Conservation (phyloP, 1,140 invertebrate genomes). For the Drosophila simulans region DNA sequence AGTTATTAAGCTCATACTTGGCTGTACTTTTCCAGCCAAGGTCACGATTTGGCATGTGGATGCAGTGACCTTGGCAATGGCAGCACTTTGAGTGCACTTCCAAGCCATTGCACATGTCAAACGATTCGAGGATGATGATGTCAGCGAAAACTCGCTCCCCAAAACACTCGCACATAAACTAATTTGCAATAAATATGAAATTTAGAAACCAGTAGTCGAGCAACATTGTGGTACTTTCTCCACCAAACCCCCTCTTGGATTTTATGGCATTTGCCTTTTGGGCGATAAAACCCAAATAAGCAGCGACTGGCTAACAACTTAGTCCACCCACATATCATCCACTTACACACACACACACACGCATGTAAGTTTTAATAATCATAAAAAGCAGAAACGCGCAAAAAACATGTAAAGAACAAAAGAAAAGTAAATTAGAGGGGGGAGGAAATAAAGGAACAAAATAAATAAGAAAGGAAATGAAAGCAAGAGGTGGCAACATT, state of each 20-base stretch:
- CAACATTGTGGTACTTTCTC: slow-evolving; percentile 3
- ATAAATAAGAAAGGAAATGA: slow-evolving; percentile 4
- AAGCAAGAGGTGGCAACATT: slow-evolving; percentile 27
- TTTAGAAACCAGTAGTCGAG: slow-evolving; percentile 5
- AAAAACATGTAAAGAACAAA: slow-evolving; percentile 33
- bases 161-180: slow-evolving; percentile 14
- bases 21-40: not conserved
- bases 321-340: not conserved
- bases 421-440: slow-evolving; percentile 40
- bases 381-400: slow-evolving; percentile 51
- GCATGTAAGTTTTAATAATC: slow-evolving; percentile 60
- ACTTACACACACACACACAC: slow-evolving; percentile 5
- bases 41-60: not conserved
- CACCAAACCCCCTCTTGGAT: not conserved
- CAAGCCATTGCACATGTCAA: slow-evolving; percentile 12
- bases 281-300: slow-evolving; percentile 34
- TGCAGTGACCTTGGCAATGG: slow-evolving; percentile 10
- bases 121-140: slow-evolving; percentile 7
- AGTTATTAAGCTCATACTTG: not conserved
- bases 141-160: slow-evolving; percentile 3
- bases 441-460: slow-evolving; percentile 6
- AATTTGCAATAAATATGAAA: slow-evolving; percentile 44
- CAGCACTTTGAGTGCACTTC: slow-evolving; percentile 7
- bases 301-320: slow-evolving; percentile 25
- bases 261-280: slow-evolving; percentile 24